Base-by-base conservation (phyloP, 2,797 vertebrate species). In the Peromyscus nudipes region DNA sequence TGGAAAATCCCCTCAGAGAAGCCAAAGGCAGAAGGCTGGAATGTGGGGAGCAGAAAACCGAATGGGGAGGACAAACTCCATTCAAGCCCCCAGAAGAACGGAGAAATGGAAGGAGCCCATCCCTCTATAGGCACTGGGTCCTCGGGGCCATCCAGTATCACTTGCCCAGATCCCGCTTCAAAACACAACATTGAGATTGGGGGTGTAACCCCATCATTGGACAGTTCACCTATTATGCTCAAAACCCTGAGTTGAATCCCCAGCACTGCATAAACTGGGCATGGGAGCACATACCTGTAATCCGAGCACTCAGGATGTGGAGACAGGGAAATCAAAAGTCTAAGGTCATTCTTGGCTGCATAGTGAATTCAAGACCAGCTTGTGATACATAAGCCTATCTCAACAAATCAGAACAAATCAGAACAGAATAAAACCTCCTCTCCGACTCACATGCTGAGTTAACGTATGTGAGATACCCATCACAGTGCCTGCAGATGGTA, bases 71-170 rank as follows among this genome's bases (percentile, higher is more conserved):
- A 16, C 4, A 37, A 37, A 69, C 25, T 21, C 67, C 29, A 21
- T 13, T 1, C 13, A 4, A 23, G 43, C 5, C 37, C 37, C 37
- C 31, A 29, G 49, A 60, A 93, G 65, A 65, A n/a, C 29, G 6
- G 1, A 65, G 64, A 13, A 65, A 55, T 31, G 43, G 12, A 4
- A 21, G 40, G 8, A 13, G 4, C 37, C 23, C 0, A 0, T 14
- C 16, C 46, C 62, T 91, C 64, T 37, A 4, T 12, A 85, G 71
- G 23, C 25, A 40, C 9, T 0, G 75, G 89, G n/a, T 85, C 46
- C 65, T 82, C 0, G 8, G 67, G 5, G 4, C 6, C 23, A 11
- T 25, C 40, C 10, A 0, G 12, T 19, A 9, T 29, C 40, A 8
- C 43, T 43, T 65, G 31, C 27, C 34, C 10, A 14, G 0, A 0